Percentiles rank a stretch among this genome's conserved stretches.
These are phyloP conservation scores for Kryptolebias marmoratus DNA, from an alignment of 2,113 vertebrate genomes.

Conservation along the genomic window DNA sequence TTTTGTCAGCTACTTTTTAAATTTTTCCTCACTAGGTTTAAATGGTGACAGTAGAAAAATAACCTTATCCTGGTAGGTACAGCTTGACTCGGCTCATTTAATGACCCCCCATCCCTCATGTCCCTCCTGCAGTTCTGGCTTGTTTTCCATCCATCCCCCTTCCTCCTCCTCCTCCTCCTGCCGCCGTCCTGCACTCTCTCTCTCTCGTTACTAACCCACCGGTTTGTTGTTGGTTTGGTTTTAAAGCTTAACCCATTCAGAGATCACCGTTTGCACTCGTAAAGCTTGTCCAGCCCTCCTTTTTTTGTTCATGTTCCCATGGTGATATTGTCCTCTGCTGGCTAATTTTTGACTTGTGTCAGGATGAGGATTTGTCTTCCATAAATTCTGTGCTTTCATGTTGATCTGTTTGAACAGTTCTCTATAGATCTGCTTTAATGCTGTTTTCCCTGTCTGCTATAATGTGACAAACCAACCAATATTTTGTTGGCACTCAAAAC, in stretches of 20 bases:
- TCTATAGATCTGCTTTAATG: too few species aligned
- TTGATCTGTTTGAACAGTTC: not conserved
- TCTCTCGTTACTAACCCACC: constrained; percentile 63
- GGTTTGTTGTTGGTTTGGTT: constrained; percentile 50
- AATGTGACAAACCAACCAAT: too few species aligned
- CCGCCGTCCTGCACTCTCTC: constrained; percentile 39
- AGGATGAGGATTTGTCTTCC: constrained; percentile 16
- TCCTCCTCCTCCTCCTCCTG: constrained; percentile 11
- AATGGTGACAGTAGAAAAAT: constrained; percentile 86
- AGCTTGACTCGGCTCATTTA: constrained; percentile 70
- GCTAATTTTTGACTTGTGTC: constrained; percentile 2
- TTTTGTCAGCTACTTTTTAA: constrained; percentile 81
- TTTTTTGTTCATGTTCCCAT: constrained; percentile 4
- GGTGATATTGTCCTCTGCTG: constrained; percentile 26
- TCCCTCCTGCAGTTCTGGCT: constrained; percentile 7
- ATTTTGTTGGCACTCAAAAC: too few species aligned
- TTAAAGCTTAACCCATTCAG: constrained; percentile 51
- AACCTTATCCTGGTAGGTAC: constrained; percentile 86
- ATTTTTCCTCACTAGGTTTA: constrained; percentile 88
- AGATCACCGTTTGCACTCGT: constrained; percentile 63
- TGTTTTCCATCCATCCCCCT: constrained; percentile 11
- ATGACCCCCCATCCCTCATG: constrained; percentile 43
- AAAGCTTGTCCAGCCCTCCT: constrained; percentile 49
- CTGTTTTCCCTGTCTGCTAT: too few species aligned
- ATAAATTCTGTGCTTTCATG: constrained; percentile 23